phyloP scores from a whole-genome alignment of 2,113 vertebrate genomes.

The Merops nubicus region DNA sequence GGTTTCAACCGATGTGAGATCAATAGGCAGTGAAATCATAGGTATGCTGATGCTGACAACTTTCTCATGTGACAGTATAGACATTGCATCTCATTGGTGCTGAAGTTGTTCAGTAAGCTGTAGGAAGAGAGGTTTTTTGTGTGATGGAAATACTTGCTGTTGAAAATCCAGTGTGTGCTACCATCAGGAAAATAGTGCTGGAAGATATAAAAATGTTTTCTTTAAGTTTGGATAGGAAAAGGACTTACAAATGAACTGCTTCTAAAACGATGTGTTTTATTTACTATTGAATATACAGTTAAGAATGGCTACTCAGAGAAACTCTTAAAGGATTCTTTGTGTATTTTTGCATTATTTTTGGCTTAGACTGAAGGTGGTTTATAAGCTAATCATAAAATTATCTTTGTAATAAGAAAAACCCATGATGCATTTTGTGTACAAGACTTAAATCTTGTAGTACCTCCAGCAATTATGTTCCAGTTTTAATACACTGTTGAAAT shows the following conservation, averaged over 20 bases:
- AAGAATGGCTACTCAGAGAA: constrained; percentile 60
- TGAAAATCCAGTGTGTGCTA: constrained; percentile 76
- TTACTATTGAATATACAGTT: neutral
- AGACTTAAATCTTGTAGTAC: neutral
- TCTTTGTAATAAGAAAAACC: neutral
- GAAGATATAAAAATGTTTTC: constrained; percentile 60
- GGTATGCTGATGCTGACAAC: constrained; percentile 75
- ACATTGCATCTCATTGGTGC: constrained; percentile 78
- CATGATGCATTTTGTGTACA: neutral
- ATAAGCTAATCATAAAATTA: neutral
- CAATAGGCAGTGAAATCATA: constrained; percentile 81
- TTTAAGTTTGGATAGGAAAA: constrained; percentile 50
- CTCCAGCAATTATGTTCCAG: neutral
- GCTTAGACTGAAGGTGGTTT: neutral
- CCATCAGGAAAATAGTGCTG: constrained; percentile 68
- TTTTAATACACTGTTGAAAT: neutral
- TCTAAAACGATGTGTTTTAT: neutral
- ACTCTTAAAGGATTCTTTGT: constrained; percentile 59
- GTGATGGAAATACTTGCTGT: constrained; percentile 69
- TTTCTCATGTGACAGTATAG: constrained; percentile 78
- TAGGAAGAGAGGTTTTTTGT: constrained; percentile 83
- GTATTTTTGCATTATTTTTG: neutral
- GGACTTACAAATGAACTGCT: neutral
- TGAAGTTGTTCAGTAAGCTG: constrained; percentile 80
- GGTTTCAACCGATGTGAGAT: constrained; percentile 78